Conservation (phyloP, 2,888 invertebrate genomes). For the Pammene aurita region DNA sequence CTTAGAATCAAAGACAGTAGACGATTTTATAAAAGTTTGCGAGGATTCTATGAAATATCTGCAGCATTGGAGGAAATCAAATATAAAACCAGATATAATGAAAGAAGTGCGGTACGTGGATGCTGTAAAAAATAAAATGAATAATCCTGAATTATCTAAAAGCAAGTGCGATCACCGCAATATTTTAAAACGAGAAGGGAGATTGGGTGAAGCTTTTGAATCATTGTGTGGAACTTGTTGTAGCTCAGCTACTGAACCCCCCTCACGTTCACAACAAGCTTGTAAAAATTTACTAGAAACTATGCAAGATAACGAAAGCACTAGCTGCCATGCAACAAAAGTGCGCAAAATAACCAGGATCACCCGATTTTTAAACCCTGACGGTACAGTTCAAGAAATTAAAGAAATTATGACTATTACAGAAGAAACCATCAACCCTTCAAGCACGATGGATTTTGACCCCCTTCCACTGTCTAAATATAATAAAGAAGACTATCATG, state of each 20-base stretch:
- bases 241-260: no score
- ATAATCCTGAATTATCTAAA: no score
- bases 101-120: neutral
- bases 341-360: slow-evolving; percentile 10
- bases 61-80: neutral
- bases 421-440: slow-evolving; percentile 37
- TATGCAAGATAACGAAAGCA: no score
- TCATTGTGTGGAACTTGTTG: no score
- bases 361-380: neutral
- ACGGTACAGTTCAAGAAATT: slow-evolving; percentile 7
- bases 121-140: neutral
- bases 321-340: neutral
- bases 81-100: neutral
- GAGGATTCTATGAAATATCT: slow-evolving; percentile 5
- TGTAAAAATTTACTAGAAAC: no score
- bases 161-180: neutral
- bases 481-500: neutral
- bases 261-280: no score
- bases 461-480: neutral
- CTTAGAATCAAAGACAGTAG: neutral
- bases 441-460: neutral
- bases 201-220: no score
- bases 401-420: slow-evolving; percentile 38
- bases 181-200: neutral
- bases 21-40: neutral